Evolutionary conservation across 2,797 vertebrate genomes (phyloP), one percentile per base, ranked within the genome.

Genomic region (Pipistrellus kuhlii): DNA sequence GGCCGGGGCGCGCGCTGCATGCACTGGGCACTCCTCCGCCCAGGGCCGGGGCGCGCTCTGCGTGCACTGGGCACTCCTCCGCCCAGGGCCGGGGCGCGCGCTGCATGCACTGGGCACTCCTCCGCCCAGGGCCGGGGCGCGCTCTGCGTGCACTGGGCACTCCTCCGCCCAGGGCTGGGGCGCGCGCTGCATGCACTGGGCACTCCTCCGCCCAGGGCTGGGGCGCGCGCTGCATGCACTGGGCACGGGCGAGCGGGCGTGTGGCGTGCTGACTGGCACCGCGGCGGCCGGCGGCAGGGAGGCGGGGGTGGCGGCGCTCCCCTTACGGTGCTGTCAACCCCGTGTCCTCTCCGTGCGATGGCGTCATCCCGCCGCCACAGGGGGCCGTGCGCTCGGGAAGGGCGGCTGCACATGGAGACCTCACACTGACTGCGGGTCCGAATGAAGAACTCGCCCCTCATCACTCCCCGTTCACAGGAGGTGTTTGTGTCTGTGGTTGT

Each of bases 371-470:
- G 27, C 35, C 21, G 72, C 10, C 44, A 44, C 44, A 44, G 8
- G 10, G 95, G 51, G 48, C 85, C 66, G 71, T 87, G 72, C 66
- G 73, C 38, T 38, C 38, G 38, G 59, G 30, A 90, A 94, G 66
- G 94, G 59, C 0, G 75, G 2, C 5, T 72, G 75, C 95, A 96
- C 96, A 55, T 62, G 94, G 82, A 55, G 71, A 77, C 64, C 83
- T 92, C 88, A 91, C 87, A 95, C 81, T 97, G 96, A 91, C 86
- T 95, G 68, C 94, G 35, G 59, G 18, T 97, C 23, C 80, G 96
- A 94, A 96, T 66, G 80, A 89, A 87, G 64, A 96, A 96, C 88
- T 94, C 83, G 95, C 76, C 95, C 84, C 85, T 94, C 97, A 97
- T 93, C 96, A 80, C 91, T 92, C 59, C 93, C 96, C 95, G 96